Base-by-base conservation (phyloP, 1,140 invertebrate species). In the Ptiloglossa arizonensis region DNA sequence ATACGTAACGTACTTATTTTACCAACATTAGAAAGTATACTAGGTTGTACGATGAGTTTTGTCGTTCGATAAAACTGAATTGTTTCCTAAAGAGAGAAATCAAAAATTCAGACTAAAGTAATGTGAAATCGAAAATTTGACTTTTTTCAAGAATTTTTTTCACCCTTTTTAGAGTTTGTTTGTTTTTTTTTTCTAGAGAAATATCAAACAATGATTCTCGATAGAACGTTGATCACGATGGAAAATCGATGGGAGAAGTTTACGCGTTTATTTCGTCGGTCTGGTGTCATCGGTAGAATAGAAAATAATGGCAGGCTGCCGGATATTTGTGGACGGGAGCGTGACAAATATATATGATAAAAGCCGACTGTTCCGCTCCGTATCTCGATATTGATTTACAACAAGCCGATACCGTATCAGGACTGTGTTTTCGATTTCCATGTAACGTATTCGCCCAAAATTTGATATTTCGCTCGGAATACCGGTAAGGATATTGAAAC, bases 281-380 rank as follows among this genome's bases (percentile, higher is more conserved):
- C 9, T 22, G 17, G 54, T 67, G 68, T 44, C 76, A 66, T 64
- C 54, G 81, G 32, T 79, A 66, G 81, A 74, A 83, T 60, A 76
- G 80, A 82, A 82, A 83, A 83, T 83, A 82, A 82, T 79, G 76
- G 81, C 82, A 83, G 68, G 38, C 81, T 82, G 69, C 66, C 82
- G 82, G 82, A 83, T 84, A 84, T 84, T 84, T 83, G 81, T 82
- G 82, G 81, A 54, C 60, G 71, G 62, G 56, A 79, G 52, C 41
- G 76, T 80, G 82, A 83, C 81, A 84, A 82, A 84, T 83, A 84
- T 83, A 83, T 83, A 78, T 79, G 76, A 83, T 83, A 83, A 83
- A 80, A 74, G 57, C 69, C 68, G 57, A 63, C 75, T 76, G 73
- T 76, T 70, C 66, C 73, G 80, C 57, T 83, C 69, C 80, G 52